These are phyloP conservation scores for Lota lota DNA, from an alignment of 2,113 vertebrate genomes.

Conservation along the genomic window DNA sequence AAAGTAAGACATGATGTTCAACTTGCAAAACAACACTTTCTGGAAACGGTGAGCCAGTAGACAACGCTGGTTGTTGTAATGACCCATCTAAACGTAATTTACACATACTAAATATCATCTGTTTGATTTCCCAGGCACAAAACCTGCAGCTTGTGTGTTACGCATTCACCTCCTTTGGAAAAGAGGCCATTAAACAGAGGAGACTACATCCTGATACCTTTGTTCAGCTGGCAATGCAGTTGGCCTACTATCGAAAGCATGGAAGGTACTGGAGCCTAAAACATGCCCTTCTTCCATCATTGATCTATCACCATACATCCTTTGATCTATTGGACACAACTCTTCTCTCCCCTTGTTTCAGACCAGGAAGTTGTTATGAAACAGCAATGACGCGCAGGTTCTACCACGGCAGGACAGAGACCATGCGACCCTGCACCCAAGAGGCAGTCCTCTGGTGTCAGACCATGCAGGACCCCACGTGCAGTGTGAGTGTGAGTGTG, in stretches of 20 bases:
- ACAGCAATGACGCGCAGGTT: slow-evolving; percentile 89
- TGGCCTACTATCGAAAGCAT: slow-evolving; percentile 84
- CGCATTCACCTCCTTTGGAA: slow-evolving; percentile 88
- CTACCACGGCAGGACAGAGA: slow-evolving; percentile 95
- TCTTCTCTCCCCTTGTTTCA: slow-evolving; percentile 45
- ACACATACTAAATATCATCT: neutral
- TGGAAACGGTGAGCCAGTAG: slow-evolving; percentile 72
- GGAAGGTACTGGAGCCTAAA: slow-evolving; percentile 70
- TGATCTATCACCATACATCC: slow-evolving; percentile 77
- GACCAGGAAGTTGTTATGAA: slow-evolving; percentile 92
- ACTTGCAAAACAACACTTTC: slow-evolving; percentile 79
- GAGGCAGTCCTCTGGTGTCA: slow-evolving; percentile 88
- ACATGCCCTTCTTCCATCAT: neutral
- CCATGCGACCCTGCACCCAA: slow-evolving; percentile 83
- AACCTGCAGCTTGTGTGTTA: slow-evolving; percentile 81
- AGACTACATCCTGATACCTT: slow-evolving; percentile 90
- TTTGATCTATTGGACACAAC: neutral
- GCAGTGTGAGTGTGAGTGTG: slow-evolving; percentile 62
- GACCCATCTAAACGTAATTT: too few relatives aligned
- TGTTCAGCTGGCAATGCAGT: slow-evolving; percentile 89
- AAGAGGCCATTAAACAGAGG: slow-evolving; percentile 79
- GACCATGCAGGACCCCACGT: slow-evolving; percentile 80
- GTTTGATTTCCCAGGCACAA: slow-evolving; percentile 68
- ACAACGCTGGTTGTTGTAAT: neutral
- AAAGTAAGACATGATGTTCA: slow-evolving; percentile 72